Evolutionary conservation across 1,140 invertebrate genomes (phyloP), one percentile per base, ranked within the genome.

Genomic region (Leucophenga varia): DNA sequence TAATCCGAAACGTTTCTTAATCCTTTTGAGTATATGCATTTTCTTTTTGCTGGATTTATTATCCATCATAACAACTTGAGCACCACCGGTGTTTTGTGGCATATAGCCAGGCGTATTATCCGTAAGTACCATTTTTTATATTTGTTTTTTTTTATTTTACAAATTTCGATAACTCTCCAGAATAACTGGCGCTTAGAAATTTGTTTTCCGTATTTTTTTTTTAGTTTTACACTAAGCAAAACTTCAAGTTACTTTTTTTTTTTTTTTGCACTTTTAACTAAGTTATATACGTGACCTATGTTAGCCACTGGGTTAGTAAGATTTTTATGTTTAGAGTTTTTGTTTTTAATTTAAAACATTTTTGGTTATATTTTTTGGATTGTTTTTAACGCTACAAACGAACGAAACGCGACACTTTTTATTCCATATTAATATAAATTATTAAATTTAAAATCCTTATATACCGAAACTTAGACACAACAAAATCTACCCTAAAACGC

Each of bases 21-120:
- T 79, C 58, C 79, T 79, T 65, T 79, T 79, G 34, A 79, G 65
- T 35, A 79, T 65, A 57, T 79, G 78, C 77, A 79, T 79, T 71
- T 79, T 79, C 61, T 77, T 76, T 59, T 78, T 78, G 45, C 58
- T 72, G 16, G 59, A 67, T 42, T 72, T 49, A 59, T 71, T 71
- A 47, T 71, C 67, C 41, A 59, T 51, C 35, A 48, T 49, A 32
- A 52, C 40, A 18, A 52, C 49, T 22, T 60, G 61, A 19, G 54
- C 51, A 41, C 69, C 56, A 49, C 49, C 49, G 12, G 46, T 65
- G 52, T 54, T 52, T 46, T 64, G 64, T 31, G 59, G 39, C 69
- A 72, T 67, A 36, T 72, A 72, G 42, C 60, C 63, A 51, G 51
- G 47, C 57, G 61, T 64, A 55, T 64, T 71, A 65, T 72, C 69